Base-by-base conservation (phyloP, 2,113 vertebrate genomes). In the Oceanites oceanicus region DNA sequence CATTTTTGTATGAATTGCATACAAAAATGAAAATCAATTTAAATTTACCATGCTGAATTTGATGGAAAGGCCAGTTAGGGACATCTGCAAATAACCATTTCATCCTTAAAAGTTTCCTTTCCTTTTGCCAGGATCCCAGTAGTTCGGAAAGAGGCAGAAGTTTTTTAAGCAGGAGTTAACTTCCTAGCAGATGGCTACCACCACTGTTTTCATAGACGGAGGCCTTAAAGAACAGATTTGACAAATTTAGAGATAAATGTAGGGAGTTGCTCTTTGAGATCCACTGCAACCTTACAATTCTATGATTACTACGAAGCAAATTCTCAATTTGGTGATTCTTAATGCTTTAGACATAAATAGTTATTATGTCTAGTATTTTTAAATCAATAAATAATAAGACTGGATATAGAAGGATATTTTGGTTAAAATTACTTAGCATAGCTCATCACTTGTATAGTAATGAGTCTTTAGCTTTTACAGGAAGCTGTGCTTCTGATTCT, bases 11-110 rank as follows among this genome's bases (percentile, higher is more conserved):
- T 44, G 44, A 87, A 61, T 22, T 55, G 38, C 62, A 75, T 75
- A 58, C 11, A 80, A 91, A 96, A 96, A 75, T 65, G 50, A 90
- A 94, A 84, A 25, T 7, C 29, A 26, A 29, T 96, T 92, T 88
- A 62, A 59, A 82, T 80, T 29, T 63, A 65, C 34, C 12, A 7
- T 75, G 44, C 50, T 63, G 59, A 85, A 88, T 78, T 86, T 72
- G 45, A 44, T 61, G 18, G 18, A 65, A 86, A 94, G 49, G 55
- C 16, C 36, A 42, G 2, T 73, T 77, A 88, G 32, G 6, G 49
- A 45, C 36, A 70, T 70, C 22, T 78, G 12, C 91, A 87, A 92
- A 87, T 23, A 88, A 38, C 38, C 2, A 40, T 80, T 94, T 80
- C 25, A 53, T 58, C 62, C 8, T 47, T 79, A 34, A 32, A 90